Conservation (phyloP, 2,888 invertebrate genomes). For the Volucella inanis region DNA sequence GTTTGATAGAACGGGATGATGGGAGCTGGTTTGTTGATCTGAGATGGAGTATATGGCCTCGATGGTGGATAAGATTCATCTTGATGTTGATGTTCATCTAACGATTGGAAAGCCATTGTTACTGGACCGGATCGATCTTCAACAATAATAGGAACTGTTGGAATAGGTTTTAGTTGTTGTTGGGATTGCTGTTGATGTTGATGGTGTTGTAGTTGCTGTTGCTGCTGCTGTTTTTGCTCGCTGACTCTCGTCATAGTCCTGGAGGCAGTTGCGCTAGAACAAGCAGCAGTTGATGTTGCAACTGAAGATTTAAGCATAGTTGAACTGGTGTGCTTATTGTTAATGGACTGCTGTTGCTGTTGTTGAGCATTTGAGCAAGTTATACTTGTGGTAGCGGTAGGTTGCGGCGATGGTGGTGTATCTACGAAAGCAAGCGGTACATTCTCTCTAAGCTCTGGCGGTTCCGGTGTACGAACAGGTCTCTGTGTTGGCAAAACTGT, state of each 20-base stretch:
- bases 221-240: slow-evolving; percentile 69
- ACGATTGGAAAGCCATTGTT: slow-evolving; percentile 87
- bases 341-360: slow-evolving; percentile 68
- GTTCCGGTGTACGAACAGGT: slow-evolving; percentile 85
- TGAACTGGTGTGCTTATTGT: slow-evolving; percentile 51
- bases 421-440: slow-evolving; percentile 83
- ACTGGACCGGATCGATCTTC: slow-evolving; percentile 85
- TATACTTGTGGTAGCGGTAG: slow-evolving; percentile 59
- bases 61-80: slow-evolving; percentile 80
- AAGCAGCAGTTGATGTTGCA: slow-evolving; percentile 67
- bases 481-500: slow-evolving; percentile 85
- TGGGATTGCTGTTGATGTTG: slow-evolving; percentile 74
- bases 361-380: slow-evolving; percentile 78
- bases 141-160: slow-evolving; percentile 79
- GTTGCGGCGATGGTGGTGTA: slow-evolving; percentile 78
- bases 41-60: slow-evolving; percentile 88
- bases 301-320: slow-evolving; percentile 45
- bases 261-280: slow-evolving; percentile 70
- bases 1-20: slow-evolving; percentile 90
- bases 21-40: slow-evolving; percentile 88
- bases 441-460: slow-evolving; percentile 84
- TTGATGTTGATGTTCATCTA: slow-evolving; percentile 84
- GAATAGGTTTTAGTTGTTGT: slow-evolving; percentile 74
- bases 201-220: slow-evolving; percentile 71
- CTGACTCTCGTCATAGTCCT: slow-evolving; percentile 74